Evolutionary conservation across 2,888 invertebrate species (phyloP), one percentile per base, ranked within the genome.

Genomic region (Latrodectus elegans): DNA sequence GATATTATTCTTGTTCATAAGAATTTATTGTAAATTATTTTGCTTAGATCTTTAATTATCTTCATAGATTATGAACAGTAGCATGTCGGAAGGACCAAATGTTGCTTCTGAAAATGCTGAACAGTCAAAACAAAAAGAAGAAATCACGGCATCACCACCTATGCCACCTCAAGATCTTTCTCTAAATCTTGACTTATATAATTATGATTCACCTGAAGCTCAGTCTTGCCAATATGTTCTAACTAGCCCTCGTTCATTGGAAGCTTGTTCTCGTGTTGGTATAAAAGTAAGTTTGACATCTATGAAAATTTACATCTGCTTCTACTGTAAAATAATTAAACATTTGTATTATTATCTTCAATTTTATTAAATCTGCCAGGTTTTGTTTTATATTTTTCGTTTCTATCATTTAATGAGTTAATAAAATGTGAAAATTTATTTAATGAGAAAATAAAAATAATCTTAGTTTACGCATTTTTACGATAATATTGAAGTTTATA

Each of bases 191-290:
- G 92, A 93, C 90, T 91, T 94, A 74, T 92, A 92, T 90, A 94
- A 94, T 91, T 93, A 93, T 91, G 94, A 94, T 88, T 92, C 92
- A 88, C 91, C 92, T 15, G 91, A 91, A 75, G 93, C 92, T 90
- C 92, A 92, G 89, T 92, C 92, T 83, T 93, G 93, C 89, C 93
- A 93, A 88, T 94, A 93, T 91, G 92, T 94, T 38, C 91, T 94
- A 82, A 94, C 94, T 49, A 94, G 94, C 91, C 94, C 94, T 15
- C 91, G 93, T 74, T 94, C 94, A 9, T 91, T 94, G 22, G 93
- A 93, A 90, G 93, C 94, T 53, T 94, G 94, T 90, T 92, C 93
- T 26, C 91, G 92, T 89, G 91, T 93, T 12, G 92, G 92, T 74
- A 92, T 93, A 11, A 93, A 93, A 93, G 94, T 94, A 90, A 38